phyloP scores from a whole-genome alignment of 2,113 vertebrate genomes.

The Mellivora capensis region DNA sequence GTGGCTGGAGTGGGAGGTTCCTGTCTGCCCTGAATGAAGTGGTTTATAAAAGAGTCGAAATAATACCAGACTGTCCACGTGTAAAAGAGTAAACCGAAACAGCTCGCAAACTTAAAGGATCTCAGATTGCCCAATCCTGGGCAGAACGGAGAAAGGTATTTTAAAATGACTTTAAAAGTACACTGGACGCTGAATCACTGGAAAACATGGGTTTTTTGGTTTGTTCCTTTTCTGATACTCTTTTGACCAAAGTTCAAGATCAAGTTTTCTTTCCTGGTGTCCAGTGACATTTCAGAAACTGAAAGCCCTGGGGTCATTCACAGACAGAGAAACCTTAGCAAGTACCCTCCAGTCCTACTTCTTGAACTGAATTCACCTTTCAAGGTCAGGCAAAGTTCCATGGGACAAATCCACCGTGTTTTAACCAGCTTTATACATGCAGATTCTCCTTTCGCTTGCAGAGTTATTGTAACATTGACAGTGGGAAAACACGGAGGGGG shows the following conservation, averaged over 20 bases:
- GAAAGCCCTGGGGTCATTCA: not conserved
- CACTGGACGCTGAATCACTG: not conserved
- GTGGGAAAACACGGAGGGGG: not conserved
- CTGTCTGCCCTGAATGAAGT: not conserved
- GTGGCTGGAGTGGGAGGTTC: not conserved
- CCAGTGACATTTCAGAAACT: not conserved
- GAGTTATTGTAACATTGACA: not conserved
- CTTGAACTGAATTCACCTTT: not conserved
- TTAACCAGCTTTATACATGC: not conserved
- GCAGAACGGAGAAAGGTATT: not conserved
- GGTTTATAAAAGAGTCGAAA: not conserved
- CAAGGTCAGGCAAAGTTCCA: not conserved
- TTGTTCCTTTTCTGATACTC: not conserved
- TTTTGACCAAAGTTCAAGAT: not conserved
- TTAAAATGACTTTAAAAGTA: constrained; percentile 18
- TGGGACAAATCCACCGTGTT: not conserved
- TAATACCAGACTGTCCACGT: not conserved
- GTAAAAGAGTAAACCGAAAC: not conserved
- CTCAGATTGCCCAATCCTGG: not conserved
- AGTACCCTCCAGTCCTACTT: too few relatives aligned
- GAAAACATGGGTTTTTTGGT: not conserved
- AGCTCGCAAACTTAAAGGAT: not conserved
- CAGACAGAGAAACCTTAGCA: not conserved
- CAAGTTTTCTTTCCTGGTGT: not conserved
- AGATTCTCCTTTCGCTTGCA: not conserved